phyloP scores from a whole-genome alignment of 1,140 invertebrate genomes.

The Pseudachorutes palmiensis region DNA sequence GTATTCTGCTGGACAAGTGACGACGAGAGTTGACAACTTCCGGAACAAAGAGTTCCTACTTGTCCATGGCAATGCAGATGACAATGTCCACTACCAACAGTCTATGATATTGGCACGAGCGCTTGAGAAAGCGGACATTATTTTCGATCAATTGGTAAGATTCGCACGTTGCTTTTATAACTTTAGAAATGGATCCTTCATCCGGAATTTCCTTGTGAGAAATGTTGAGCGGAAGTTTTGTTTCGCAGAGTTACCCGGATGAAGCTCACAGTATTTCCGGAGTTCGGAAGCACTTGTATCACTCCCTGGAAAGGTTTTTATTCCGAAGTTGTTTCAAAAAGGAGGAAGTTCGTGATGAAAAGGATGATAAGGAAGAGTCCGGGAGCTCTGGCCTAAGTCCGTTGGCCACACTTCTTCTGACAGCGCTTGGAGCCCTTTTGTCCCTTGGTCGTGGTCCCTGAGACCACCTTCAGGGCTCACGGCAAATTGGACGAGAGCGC shows the following conservation, averaged over 20 bases:
- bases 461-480: constrained; percentile 4
- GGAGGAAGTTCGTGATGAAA: not conserved
- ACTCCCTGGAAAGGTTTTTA: constrained; percentile 78
- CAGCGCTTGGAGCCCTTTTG: not conserved
- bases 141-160: constrained; percentile 75
- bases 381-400: not conserved
- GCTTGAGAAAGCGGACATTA: constrained; percentile 69
- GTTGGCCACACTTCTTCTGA: not conserved
- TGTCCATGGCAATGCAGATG: constrained; percentile 84
- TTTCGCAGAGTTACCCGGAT: constrained; percentile 80
- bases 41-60: constrained; percentile 68
- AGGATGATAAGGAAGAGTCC: not conserved
- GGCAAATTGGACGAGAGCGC: not conserved
- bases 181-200: not conserved
- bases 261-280: constrained; percentile 69
- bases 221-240: not conserved
- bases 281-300: constrained; percentile 63
- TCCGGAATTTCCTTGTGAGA: not conserved
- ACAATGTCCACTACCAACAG: constrained; percentile 93
- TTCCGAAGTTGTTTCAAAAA: constrained; percentile 35
- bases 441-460: not conserved
- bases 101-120: constrained; percentile 74
- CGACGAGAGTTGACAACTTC: constrained; percentile 59
- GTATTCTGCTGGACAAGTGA: constrained; percentile 63
- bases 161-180: not conserved